These are phyloP conservation scores for Drosophila chauvacae DNA, from an alignment of 1,140 invertebrate genomes.

Conservation along the genomic window DNA sequence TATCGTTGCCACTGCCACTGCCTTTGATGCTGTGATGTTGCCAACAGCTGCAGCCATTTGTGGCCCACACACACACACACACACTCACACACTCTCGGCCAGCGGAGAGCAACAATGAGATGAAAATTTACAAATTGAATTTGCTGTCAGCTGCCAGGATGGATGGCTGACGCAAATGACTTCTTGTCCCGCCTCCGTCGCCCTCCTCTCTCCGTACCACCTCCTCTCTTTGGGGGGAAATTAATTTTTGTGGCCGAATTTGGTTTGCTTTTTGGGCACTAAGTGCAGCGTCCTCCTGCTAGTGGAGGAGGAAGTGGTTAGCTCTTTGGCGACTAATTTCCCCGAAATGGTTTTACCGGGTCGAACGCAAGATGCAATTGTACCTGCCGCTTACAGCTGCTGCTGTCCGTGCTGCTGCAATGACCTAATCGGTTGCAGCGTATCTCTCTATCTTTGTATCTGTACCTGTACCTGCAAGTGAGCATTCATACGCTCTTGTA, in stretches of 20 bases:
- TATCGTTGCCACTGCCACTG: conserved; percentile 22
- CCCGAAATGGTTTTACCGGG: conserved; percentile 22
- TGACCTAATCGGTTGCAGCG: conserved; percentile 11
- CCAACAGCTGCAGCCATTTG: conserved; percentile 76
- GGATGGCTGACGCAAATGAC: conserved; percentile 81
- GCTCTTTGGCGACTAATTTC: conserved; percentile 54
- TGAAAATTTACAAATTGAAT: conserved; percentile 78
- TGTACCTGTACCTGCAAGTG: conserved; percentile 18
- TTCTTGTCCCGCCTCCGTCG: conserved; percentile 42
- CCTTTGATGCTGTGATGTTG: conserved; percentile 53
- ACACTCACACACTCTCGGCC: conserved; percentile 15
- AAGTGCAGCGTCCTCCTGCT: conserved; percentile 57
- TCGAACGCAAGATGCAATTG: conserved; percentile 21
- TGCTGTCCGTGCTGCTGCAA: conserved; percentile 8
- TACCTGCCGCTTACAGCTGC: conserved; percentile 14
- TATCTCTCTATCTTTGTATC: conserved; percentile 7
- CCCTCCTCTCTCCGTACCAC: too few relatives aligned
- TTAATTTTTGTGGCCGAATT: conserved; percentile 65
- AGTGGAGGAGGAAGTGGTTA: conserved; percentile 34
- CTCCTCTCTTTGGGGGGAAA: conserved; percentile 26
- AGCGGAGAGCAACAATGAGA: conserved; percentile 53
- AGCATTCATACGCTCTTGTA: conserved; percentile 13
- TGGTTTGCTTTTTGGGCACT: conserved; percentile 42
- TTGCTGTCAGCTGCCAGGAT: conserved; percentile 76
- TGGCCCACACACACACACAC: conserved; percentile 20